Evolutionary conservation across 2,113 vertebrate genomes (phyloP), one percentile per base, ranked within the genome.

Genomic region (Dasyurus viverrinus): DNA sequence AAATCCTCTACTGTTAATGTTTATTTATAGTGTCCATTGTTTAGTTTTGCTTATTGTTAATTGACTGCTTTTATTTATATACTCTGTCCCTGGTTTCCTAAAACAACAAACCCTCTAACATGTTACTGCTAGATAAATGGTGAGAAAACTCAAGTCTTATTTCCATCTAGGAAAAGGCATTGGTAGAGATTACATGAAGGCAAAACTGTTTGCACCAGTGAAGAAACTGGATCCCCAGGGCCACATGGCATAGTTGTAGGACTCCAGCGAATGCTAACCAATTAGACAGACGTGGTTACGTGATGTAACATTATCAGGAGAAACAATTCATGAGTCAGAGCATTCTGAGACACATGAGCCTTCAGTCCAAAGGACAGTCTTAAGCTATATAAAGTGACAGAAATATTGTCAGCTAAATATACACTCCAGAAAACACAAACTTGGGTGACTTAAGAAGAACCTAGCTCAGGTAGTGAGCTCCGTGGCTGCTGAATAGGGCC

Each of bases 241-340:
- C 99, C 99, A 99, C 98, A 99, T 99, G 99, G 98, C 96, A 54
- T 98, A 98, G 99, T 99, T 99, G 98, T 98, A 99, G 98, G 99
- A 99, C 99, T 98, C 98, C 97, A 91, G 96, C 98, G 99, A 99
- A 99, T 99, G 98, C 98, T 98, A 98, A 98, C 98, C 99, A 99
- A 99, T 98, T 98, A 99, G 98, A 99, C 98, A 98, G 99, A 99
- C 98, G 98, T 99, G 98, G 99, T 99, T 99, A 99, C 99, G 98
- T 99, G 99, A 99, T 99, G 99, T 99, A 99, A 99, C 98, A 99
- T 99, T 99, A 99, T 99, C 99, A 99, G 98, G 92, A 98, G 99
- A 99, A 99, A 99, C 99, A 99, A 99, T 99, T 99, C 99, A 99
- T 99, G 99, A 99, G 99, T 99, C 99, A 99, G 99, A 99, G 98